Evolutionary conservation across 1,140 invertebrate genomes (phyloP), one percentile per base, ranked within the genome.

Genomic region (Batillaria attramentaria): DNA sequence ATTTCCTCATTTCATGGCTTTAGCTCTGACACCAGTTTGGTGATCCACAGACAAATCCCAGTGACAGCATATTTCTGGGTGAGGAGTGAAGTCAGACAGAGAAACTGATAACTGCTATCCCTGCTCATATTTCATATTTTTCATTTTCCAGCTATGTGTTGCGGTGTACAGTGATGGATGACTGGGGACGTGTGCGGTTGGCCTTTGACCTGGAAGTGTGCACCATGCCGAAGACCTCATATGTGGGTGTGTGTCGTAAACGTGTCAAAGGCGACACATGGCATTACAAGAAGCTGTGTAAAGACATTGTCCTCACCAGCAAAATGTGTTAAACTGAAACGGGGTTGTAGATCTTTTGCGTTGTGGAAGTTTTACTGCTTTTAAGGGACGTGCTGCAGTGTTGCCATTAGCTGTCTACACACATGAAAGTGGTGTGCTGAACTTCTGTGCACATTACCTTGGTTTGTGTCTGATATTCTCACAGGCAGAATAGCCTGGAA

Each of bases 231-330:
- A 87, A 90, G 84, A 81, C 84, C 85, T 79, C 90, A 13, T 82
- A 93, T 42, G 93, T 95, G 43, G 95, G 95, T 31, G 94, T 97
- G 42, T 92, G 94, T 80, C 92, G 96, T 54, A 96, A 96, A 86
- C 90, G 96, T 76, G 92, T 96, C 1, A 95, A 95, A 87, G 96
- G 96, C 3, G 95, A 97, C 88, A 93, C 94, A 3, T 97, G 96
- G 95, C 94, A 95, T 76, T 97, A 97, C 87, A 97, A 97, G 88
- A 94, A 93, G 79, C 93, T 96, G n/a, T 96, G 95, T 86, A 95
- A 97, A 90, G 94, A 97, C 90, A 93, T 97, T 46, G 91, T 97
- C 24, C 78, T 76, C n/a, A 80, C 88, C 24, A 84, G 85, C 33
- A 75, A 75, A 33, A 18, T 75, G 8, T 62, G 73, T 31, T 75